These are phyloP conservation scores for Dinocampus coccinellae DNA, from an alignment of 2,888 invertebrate genomes.

Conservation along the genomic window DNA sequence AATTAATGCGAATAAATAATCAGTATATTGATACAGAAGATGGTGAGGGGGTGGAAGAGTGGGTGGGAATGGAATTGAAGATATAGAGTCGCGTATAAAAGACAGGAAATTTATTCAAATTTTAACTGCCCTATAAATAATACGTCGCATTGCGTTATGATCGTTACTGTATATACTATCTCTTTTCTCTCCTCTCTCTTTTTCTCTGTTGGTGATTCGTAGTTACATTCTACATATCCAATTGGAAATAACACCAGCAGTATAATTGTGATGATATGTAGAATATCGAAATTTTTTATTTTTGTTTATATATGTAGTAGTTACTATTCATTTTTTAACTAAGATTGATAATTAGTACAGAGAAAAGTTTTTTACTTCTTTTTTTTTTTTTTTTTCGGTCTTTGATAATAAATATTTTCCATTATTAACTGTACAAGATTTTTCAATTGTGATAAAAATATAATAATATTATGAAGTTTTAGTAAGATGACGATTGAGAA, in stretches of 20 bases:
- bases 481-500: background rate
- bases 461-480: background rate
- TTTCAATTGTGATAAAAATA: background rate
- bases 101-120: slow-evolving; percentile 57
- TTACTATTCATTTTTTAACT: slow-evolving; percentile 3
- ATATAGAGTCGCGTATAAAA: slow-evolving; percentile 7
- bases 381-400: background rate
- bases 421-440: too few relatives aligned
- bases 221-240: slow-evolving; percentile 25
- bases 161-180: slow-evolving; percentile 34
- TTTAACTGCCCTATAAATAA: slow-evolving; percentile 60
- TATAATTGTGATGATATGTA: slow-evolving; percentile 5
- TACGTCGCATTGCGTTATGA: slow-evolving; percentile 40
- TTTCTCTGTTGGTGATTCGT: slow-evolving; percentile 13
- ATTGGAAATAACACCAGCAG: slow-evolving; percentile 3
- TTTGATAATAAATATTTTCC: too few relatives aligned
- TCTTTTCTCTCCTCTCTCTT: too few relatives aligned
- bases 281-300: slow-evolving; percentile 23
- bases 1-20: slow-evolving; percentile 59
- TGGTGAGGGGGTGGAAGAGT: background rate
- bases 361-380: too few relatives aligned
- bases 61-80: too few relatives aligned
- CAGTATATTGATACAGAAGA: slow-evolving; percentile 25
- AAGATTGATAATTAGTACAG: slow-evolving; percentile 6
- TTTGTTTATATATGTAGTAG: background rate